Conservation (phyloP, 2,113 vertebrate genomes). For the Sceloporus tristichus region DNA sequence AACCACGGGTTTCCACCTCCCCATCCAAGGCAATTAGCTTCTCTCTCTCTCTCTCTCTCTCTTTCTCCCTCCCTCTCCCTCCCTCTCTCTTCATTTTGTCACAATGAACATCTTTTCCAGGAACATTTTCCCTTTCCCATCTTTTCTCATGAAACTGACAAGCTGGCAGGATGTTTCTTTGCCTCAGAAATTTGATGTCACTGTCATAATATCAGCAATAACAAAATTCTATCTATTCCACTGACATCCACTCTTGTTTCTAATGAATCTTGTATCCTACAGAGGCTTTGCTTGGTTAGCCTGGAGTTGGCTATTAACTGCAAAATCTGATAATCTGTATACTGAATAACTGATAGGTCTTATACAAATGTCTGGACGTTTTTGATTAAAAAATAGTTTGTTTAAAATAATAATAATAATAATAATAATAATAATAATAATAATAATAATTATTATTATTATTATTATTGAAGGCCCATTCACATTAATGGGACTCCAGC, state of each 20-base stretch:
- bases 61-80: not conserved
- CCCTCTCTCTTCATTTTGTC: not conserved
- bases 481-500: too few relatives aligned
- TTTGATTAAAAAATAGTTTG: not conserved
- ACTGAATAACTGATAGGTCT: not conserved
- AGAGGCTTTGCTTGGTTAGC: not conserved
- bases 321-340: not conserved
- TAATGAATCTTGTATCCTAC: not conserved
- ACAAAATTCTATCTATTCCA: not conserved
- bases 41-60: not conserved
- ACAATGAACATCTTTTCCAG: not conserved
- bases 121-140: not conserved
- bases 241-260: not conserved
- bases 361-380: not conserved
- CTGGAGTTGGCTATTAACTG: not conserved
- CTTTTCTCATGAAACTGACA: not conserved
- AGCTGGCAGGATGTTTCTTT: not conserved
- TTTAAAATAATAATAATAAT: not conserved
- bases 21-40: not conserved
- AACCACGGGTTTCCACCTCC: not conserved
- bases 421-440: too few relatives aligned
- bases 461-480: too few relatives aligned
- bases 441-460: too few relatives aligned
- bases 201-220: not conserved
- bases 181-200: not conserved